phyloP scores from a whole-genome alignment of 2,797 vertebrate species.

The Tokudaia muenninki region DNA sequence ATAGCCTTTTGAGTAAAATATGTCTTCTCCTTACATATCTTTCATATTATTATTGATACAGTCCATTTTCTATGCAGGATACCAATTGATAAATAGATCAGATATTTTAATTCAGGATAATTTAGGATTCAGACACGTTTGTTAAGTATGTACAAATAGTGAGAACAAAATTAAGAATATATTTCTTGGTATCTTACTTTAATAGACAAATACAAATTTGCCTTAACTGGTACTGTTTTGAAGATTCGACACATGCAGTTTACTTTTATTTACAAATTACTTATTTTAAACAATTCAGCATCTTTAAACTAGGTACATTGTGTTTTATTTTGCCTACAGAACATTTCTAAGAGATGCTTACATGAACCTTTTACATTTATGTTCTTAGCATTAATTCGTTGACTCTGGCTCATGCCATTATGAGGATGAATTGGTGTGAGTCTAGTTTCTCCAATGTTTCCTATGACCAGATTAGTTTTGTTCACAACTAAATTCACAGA shows the following conservation, averaged over 20 bases:
- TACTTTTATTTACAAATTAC: slow-evolving; percentile 8
- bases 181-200: neutral
- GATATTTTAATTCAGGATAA: slow-evolving; percentile 32
- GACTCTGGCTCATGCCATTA: neutral
- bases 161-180: slow-evolving; percentile 38
- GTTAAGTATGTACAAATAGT: neutral
- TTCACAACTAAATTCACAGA: neutral
- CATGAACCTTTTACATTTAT: neutral
- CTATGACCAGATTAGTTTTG: neutral
- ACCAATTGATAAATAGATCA: slow-evolving; percentile 38
- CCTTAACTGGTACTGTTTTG: neutral
- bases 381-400: neutral
- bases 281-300: neutral
- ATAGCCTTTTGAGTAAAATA: neutral
- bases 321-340: neutral
- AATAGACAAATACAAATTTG: neutral
- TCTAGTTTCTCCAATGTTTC: neutral
- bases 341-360: neutral
- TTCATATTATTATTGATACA: neutral
- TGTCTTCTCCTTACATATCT: slow-evolving; percentile 45
- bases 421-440: neutral
- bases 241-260: neutral
- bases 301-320: neutral
- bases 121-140: neutral
- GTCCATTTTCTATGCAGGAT: neutral